Evolutionary conservation across 2,797 vertebrate genomes (phyloP).

Genomic region (Gymnocypris eckloni): DNA sequence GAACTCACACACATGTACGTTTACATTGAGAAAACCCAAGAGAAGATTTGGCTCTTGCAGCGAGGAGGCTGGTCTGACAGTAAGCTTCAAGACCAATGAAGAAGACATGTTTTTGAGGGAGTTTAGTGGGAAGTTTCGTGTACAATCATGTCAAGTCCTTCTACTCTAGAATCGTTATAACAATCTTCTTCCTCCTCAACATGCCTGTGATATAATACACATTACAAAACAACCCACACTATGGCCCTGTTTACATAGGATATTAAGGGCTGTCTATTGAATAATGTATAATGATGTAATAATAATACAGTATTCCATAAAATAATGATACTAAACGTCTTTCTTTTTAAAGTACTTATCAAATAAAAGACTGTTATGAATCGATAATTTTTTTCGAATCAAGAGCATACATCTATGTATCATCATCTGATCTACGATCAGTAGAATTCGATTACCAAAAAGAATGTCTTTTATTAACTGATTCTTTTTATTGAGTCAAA

Average conservation of each 20-base stretch:
- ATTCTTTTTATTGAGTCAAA: background rate
- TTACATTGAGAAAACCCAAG: conserved; percentile 34
- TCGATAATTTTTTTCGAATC: background rate
- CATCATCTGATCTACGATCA: background rate
- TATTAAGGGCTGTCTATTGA: background rate
- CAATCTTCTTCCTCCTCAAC: conserved; percentile 21
- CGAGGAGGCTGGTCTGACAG: conserved; percentile 33
- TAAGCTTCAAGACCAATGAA: conserved; percentile 2
- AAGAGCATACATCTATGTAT: background rate
- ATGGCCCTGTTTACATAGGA: background rate
- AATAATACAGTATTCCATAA: background rate
- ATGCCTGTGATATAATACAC: conserved; percentile 1
- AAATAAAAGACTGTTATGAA: background rate
- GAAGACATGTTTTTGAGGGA: conserved; percentile 42
- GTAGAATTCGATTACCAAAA: background rate
- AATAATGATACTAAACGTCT: background rate
- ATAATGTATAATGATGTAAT: background rate
- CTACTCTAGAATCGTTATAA: conserved; percentile 14
- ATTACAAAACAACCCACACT: conserved; percentile 18
- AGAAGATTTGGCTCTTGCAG: conserved; percentile 40
- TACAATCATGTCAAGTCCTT: conserved; percentile 24
- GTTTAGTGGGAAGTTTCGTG: conserved; percentile 35
- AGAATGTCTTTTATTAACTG: background rate
- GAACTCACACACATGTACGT: conserved; percentile 11
- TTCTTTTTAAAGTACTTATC: background rate